These are phyloP conservation scores for Rhodeus uyekii DNA, from an alignment of 2,797 vertebrate species.

Conservation along the genomic window DNA sequence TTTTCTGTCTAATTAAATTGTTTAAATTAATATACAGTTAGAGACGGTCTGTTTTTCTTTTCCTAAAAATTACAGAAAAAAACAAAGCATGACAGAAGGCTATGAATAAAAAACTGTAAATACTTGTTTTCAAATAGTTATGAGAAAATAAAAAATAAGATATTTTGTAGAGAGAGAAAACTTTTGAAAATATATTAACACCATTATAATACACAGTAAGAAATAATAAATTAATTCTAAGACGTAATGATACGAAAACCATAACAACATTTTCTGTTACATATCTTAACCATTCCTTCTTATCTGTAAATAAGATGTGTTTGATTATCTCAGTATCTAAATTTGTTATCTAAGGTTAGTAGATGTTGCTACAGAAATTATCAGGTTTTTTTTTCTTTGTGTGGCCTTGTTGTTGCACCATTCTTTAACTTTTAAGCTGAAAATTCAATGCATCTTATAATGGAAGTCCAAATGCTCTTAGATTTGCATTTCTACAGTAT, in stretches of 20 bases:
- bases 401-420: conserved; percentile 45
- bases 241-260: neutral
- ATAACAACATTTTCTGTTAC: neutral
- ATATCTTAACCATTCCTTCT: neutral
- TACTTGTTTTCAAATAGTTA: neutral
- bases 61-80: conserved; percentile 25
- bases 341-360: neutral
- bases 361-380: neutral
- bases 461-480: conserved; percentile 29
- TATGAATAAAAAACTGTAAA: neutral
- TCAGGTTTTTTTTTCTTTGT: neutral
- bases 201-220: neutral
- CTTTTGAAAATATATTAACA: conserved; percentile 1
- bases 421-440: conserved; percentile 29
- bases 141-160: conserved; percentile 28
- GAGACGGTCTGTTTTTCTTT: conserved; percentile 20
- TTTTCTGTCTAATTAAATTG: conserved; percentile 24
- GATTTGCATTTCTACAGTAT: conserved; percentile 15
- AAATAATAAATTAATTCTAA: neutral
- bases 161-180: neutral
- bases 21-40: conserved; percentile 23
- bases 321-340: neutral
- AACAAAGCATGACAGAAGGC: conserved; percentile 21
- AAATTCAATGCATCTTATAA: conserved; percentile 47
- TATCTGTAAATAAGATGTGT: neutral